Evolutionary conservation across 2,888 invertebrate species (phyloP), one percentile per base, ranked within the genome.

Genomic region (Apotomis turbidana): DNA sequence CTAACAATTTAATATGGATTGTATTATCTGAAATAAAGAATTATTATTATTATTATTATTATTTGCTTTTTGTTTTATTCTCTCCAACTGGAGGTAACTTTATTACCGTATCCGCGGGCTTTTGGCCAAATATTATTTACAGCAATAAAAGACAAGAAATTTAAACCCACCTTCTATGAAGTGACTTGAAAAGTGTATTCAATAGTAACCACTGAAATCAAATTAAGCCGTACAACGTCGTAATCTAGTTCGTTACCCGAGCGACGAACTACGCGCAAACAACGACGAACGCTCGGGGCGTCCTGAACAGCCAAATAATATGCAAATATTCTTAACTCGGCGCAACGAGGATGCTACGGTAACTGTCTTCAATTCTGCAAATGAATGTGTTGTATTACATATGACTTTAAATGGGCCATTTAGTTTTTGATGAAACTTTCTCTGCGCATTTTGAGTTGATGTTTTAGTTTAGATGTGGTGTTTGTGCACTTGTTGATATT

Each of bases 171-270:
- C 27, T 27, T 27, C 2, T 2, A 1, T 27, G 49, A 8, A 49
- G 49, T 49, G 9, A 8, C 51, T 51, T 62, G 36, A 36, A 36
- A 61, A 51, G 36, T 51, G 62, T 62, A 51, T 62, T 62, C 27
- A 51, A 44, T 64, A 44, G 54, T 58, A 44, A 62, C 49, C 51
- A 38, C 52, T 44, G 27, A 38, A 68, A 68, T 70, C 27, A 60
- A 52, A 54, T 55, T 36, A 55, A 46, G 46, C 44, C 55, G 44
- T 54, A 52, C 44, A 70, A 76, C 67, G 68, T 71, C 57, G 70
- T 75, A 75, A 76, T 74, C 74, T 74, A 74, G 74, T 77, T 76
- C 66, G 68, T 36, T 75, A 75, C 74, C 73, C 70, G 51, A 54
- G 51, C 27, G 70, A 62, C 67, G 67, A 74, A 72, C 57, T 68